Base-by-base conservation (phyloP, 64 coral and sea anemone genomes). In the Actinia tenebrosa region DNA sequence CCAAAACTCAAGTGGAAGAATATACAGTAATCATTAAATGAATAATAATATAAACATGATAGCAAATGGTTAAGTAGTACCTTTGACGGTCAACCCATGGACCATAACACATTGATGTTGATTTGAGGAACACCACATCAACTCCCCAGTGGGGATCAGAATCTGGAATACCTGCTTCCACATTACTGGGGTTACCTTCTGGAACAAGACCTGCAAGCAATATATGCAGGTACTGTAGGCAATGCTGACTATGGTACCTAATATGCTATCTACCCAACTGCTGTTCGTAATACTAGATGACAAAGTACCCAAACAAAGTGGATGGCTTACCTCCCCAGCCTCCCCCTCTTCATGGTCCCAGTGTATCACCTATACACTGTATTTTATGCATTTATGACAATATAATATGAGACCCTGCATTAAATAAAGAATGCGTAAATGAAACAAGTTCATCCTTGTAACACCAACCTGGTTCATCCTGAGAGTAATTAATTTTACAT, bases 11-110 rank as follows among this genome's bases (percentile, higher is more conserved):
- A 37, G 30, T 37, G 30, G 30, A 37, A 37, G 30, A 37, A 37
- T 37, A 37, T 37, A 42, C 75, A 77, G 20, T 71, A 90, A 85
- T 79, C 16, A 79, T 16, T 79, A 42, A 42, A 27, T 18, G 42
- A 75, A 14, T 27, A 18, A 16, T 42, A 75, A n/a, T 26, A 7
- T 37, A 37, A 37, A 37, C 30, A 37, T 37, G 30, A 37, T 37
- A 37, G 30, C 30, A 37, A 69, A 23, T 22, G 63, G 3, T 22
- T 66, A n/a, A 23, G 2, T 42, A 30, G n/a, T 77, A 99, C 97
- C 97, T 95, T 53, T 99, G 97, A 77, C 97, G 92, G 26, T 99
- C 97, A 46, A 95, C 97, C 97, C 97, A 95, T 17, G 97, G 97
- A 7, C 97, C 97, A 84, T 99, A 99, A 83, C 90, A 90, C n/a